Conservation (phyloP, 2,797 vertebrate species). For the Characodon lateralis region DNA sequence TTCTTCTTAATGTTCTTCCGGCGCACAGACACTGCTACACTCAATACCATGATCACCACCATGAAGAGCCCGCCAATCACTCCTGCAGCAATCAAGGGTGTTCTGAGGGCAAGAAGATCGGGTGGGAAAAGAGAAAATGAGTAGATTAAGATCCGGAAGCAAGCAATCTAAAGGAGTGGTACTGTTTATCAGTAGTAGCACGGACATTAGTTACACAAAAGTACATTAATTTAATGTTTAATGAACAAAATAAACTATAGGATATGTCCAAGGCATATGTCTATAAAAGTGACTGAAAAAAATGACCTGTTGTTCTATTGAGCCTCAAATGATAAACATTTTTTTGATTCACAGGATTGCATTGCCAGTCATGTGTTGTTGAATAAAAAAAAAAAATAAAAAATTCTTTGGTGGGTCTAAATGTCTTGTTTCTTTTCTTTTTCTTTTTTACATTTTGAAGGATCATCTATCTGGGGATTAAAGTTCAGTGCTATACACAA, state of each 20-base stretch:
- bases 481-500: background rate
- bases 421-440: background rate
- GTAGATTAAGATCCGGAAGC: conserved; percentile 28
- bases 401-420: background rate
- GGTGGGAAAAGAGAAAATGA: conserved; percentile 5
- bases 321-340: conserved; percentile 41
- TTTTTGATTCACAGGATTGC: conserved; percentile 5
- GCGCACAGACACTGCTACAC: conserved; percentile 91
- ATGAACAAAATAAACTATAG: background rate
- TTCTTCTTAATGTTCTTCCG: conserved; percentile 99
- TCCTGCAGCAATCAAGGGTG: conserved; percentile 94
- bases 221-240: background rate
- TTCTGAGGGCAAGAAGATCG: conserved; percentile 78
- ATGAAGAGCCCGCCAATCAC: conserved; percentile 96
- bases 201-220: background rate
- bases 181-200: background rate
- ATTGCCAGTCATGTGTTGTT: too few species aligned
- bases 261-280: conserved; percentile 7
- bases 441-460: background rate
- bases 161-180: conserved; percentile 1
- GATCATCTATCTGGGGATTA: too few species aligned
- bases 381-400: background rate
- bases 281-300: conserved; percentile 1
- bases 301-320: conserved; percentile 7
- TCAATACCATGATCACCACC: conserved; percentile 91